phyloP scores from a whole-genome alignment of 1,140 invertebrate species.

The Drosophila ficusphila region DNA sequence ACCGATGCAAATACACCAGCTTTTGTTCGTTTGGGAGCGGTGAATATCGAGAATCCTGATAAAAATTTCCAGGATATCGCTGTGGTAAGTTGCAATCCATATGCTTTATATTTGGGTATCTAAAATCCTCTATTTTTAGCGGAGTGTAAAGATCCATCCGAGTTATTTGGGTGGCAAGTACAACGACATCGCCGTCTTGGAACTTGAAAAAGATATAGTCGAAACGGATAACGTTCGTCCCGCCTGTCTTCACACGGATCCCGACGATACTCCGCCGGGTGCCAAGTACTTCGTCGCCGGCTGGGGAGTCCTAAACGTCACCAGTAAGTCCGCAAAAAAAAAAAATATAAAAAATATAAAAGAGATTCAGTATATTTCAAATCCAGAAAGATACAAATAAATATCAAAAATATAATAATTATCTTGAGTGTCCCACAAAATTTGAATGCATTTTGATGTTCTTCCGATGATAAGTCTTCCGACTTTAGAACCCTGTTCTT shows the following conservation, averaged over 20 bases:
- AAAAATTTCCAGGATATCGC: constrained; percentile 38
- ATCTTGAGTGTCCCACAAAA: too few species aligned
- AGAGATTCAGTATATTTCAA: too few species aligned
- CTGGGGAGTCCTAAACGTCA: constrained; percentile 66
- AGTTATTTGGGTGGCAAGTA: constrained; percentile 65
- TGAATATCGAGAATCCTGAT: constrained; percentile 45
- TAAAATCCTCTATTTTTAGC: constrained; percentile 21
- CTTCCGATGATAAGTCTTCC: too few species aligned
- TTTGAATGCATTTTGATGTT: too few species aligned
- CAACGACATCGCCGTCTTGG: constrained; percentile 72
- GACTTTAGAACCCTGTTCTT: too few species aligned
- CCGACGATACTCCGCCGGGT: constrained; percentile 38
- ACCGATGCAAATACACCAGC: constrained; percentile 20
- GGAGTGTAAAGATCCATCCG: constrained; percentile 52
- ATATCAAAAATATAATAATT: too few species aligned
- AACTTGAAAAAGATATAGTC: constrained; percentile 41
- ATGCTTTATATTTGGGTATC: too few species aligned
- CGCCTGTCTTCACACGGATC: constrained; percentile 61
- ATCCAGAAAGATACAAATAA: too few species aligned
- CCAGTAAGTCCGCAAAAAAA: constrained; percentile 43
- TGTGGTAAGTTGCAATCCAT: constrained; percentile 31
- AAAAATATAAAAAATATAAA: not conserved
- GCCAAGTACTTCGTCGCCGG: constrained; percentile 61
- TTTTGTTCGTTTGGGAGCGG: constrained; percentile 66
- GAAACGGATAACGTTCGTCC: constrained; percentile 39